These are phyloP conservation scores for Pitta sordida DNA, from an alignment of 2,113 vertebrate genomes.

Conservation along the genomic window DNA sequence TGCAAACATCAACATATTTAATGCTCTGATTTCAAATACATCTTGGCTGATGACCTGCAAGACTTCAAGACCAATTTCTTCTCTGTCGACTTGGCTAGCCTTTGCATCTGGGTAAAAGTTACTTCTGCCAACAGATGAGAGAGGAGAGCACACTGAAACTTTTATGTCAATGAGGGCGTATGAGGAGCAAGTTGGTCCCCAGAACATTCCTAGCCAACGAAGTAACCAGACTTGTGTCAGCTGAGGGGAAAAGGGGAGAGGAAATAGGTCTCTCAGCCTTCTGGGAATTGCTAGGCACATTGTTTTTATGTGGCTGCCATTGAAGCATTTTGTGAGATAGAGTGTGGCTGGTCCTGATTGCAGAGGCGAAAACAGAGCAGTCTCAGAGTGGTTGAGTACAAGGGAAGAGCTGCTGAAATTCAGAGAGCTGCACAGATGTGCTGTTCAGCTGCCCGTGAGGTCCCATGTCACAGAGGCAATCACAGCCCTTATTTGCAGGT, in stretches of 20 bases:
- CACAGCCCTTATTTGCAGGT: neutral
- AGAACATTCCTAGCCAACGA: neutral
- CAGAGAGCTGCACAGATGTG: neutral
- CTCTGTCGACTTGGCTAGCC: neutral
- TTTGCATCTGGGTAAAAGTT: neutral
- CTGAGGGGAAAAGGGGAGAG: neutral
- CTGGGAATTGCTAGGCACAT: neutral
- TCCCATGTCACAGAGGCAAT: neutral
- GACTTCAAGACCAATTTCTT: neutral
- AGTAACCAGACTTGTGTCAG: neutral
- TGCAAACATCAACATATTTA: neutral
- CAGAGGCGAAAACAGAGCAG: neutral
- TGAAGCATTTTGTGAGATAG: neutral
- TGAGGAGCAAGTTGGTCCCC: neutral
- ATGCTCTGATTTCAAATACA: neutral
- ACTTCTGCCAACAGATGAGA: neutral
- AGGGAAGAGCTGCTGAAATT: neutral
- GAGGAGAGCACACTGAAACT: neutral
- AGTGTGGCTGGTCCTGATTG: neutral
- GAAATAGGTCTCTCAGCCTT: neutral
- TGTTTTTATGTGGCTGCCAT: neutral
- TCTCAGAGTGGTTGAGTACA: neutral
- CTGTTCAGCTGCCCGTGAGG: neutral
- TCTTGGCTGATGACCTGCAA: neutral
- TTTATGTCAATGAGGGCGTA: rapidly evolving